Base-by-base conservation (phyloP, 2,113 vertebrate genomes). In the Engystomops pustulosus region DNA sequence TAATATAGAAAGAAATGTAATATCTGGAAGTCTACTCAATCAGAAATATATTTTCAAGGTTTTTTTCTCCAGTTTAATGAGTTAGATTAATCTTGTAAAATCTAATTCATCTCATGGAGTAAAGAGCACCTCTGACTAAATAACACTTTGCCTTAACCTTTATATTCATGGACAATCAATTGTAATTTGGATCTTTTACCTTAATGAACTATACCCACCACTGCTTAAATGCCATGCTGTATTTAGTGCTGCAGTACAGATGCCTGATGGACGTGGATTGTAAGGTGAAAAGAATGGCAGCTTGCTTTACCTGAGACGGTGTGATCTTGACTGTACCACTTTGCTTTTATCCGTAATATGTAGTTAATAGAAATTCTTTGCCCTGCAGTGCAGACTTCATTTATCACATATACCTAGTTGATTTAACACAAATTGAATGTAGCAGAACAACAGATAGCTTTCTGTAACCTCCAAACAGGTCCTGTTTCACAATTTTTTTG, bases 311-410 rank as follows among this genome's bases (percentile, higher is more conserved):
- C 87, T 92, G 89, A 92, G 85, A 86, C 85, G 86, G 85, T 90
- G 89, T 90, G 89, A 88, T 91, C 88, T 89, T 91, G 88, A 90
- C 86, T 91, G 65, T 88, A 78, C 87, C 84, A 85, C 49, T 91
- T 90, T 91, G 86, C 88, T 93, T 93, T 89, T 85, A 86, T 91
- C 89, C 86, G 72, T 91, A 91, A 90, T 91, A 91, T 94, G 88
- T 87, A 2, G 3, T 88, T 95, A 93, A 91, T 90, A 91, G 90
- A 91, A 93, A 92, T 93, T 90, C 89, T 80, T 84, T 93, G 91
- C 91, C 90, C 91, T 93, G 89, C 84, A 86, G 91, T 87, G 89
- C 90, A 90, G 90, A 90, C 90, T 90, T 92, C 91, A 92, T 94
- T 93, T 93, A 91, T 93, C 80, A 70, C 32, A 69, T 87, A 89